These are phyloP conservation scores for Macrophya alboannulata DNA, from an alignment of 2,888 invertebrate species.

Conservation along the genomic window DNA sequence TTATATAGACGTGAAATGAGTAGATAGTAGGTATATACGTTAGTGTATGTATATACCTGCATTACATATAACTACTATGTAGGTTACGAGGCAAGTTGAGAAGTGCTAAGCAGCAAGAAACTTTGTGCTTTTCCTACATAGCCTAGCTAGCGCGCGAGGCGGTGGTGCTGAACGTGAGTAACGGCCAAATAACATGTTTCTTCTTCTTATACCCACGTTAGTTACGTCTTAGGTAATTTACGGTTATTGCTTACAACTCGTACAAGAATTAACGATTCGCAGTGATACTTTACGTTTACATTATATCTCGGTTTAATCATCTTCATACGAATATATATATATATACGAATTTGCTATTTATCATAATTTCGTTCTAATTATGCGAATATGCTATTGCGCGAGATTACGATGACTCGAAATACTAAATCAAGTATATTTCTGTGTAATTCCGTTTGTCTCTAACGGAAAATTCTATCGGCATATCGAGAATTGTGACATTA, in stretches of 20 bases:
- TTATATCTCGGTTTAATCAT: too few species aligned
- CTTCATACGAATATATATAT: too few species aligned
- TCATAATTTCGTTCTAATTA: too few species aligned
- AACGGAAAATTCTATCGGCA: too few species aligned
- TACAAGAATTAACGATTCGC: constrained; percentile 47
- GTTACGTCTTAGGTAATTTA: constrained; percentile 48
- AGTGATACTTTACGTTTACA: constrained; percentile 24
- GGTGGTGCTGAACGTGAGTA: constrained; percentile 22
- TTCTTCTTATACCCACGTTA: constrained; percentile 7
- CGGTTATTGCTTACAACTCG: constrained; percentile 49
- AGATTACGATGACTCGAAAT: too few species aligned
- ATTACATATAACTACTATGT: constrained; percentile 48
- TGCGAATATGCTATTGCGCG: too few species aligned
- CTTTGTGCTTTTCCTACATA: constrained; percentile 50
- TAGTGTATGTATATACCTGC: not conserved
- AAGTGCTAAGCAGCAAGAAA: constrained; percentile 59
- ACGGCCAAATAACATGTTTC: constrained; percentile 46
- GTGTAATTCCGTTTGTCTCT: too few species aligned
- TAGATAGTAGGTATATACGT: not conserved
- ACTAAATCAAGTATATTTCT: too few species aligned
- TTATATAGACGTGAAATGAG: not conserved
- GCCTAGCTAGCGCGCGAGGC: not conserved
- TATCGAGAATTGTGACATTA: too few species aligned
- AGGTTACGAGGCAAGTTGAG: constrained; percentile 66
- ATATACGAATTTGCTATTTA: too few species aligned